A percentile compares a stretch with the other conserved stretches of the same genome.
Conservation (phyloP, 2,797 vertebrate species). For the Falco concolor region DNA sequence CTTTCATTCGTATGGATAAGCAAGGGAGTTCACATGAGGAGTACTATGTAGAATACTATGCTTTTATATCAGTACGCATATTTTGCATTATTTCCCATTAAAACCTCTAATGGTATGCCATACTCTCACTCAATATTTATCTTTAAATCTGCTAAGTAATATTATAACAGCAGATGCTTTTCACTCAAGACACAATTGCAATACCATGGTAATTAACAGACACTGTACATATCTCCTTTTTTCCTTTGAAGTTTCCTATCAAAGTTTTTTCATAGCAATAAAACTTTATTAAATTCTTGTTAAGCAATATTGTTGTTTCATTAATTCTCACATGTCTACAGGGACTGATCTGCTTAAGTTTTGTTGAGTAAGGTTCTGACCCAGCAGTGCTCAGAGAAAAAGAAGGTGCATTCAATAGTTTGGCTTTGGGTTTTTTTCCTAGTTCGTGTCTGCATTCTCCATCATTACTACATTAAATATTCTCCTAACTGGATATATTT, state of each 20-base stretch:
- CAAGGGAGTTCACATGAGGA: background rate
- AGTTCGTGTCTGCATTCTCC: background rate
- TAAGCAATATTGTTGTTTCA: background rate
- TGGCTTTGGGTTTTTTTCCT: background rate
- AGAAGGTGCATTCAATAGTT: background rate
- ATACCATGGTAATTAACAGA: background rate
- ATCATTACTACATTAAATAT: background rate
- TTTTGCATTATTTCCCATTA: background rate
- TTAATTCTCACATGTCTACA: background rate
- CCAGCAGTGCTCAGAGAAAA: background rate
- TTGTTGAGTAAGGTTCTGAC: background rate
- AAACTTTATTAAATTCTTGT: background rate
- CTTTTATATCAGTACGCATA: background rate
- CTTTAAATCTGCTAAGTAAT: background rate
- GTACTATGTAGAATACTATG: background rate
- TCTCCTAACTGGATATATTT: background rate
- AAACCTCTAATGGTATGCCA: background rate
- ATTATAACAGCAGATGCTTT: background rate
- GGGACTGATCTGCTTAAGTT: background rate
- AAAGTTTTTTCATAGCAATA: background rate
- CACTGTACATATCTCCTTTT: background rate
- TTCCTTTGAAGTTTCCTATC: background rate
- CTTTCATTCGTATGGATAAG: background rate
- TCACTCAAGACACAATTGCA: background rate
- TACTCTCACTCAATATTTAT: background rate